phyloP scores from a whole-genome alignment of 2,888 invertebrate species.

The Carcina quercana region DNA sequence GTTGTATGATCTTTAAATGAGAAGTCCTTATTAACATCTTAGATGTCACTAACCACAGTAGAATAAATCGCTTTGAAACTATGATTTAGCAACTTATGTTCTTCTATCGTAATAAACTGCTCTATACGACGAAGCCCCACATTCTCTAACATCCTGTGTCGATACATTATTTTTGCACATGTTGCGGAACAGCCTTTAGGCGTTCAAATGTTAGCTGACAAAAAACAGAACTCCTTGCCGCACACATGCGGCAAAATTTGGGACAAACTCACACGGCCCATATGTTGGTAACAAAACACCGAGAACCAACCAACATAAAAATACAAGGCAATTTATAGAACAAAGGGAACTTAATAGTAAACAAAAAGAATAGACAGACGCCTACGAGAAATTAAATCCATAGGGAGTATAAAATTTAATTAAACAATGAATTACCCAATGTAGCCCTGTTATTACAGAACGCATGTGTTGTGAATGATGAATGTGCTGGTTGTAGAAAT shows the following conservation, averaged over 20 bases:
- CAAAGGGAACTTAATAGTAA: conserved; percentile 26
- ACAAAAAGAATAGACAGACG: conserved; percentile 31
- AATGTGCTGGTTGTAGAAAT: conserved; percentile 51
- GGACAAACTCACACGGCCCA: conserved; percentile 38
- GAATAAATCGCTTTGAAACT: conserved; percentile 38
- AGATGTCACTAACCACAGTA: conserved; percentile 52
- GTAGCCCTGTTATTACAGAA: conserved; percentile 54
- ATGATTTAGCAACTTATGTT: conserved; percentile 2
- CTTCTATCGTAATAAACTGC: conserved; percentile 1
- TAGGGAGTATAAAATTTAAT: conserved; percentile 51
- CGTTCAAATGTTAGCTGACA: conserved; percentile 56
- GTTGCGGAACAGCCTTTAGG: conserved; percentile 39
- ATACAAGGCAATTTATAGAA: conserved; percentile 11
- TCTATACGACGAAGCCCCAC: conserved; percentile 37
- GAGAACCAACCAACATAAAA: conserved; percentile 19
- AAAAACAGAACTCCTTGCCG: conserved; percentile 52
- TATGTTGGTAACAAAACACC: conserved; percentile 20
- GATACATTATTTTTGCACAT: conserved; percentile 54
- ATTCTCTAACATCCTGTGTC: conserved; percentile 39
- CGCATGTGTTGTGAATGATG: conserved; percentile 64
- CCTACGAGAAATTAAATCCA: conserved; percentile 34
- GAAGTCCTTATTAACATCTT: conserved; percentile 27
- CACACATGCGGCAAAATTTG: conserved; percentile 47
- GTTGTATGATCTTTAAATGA: conserved; percentile 51
- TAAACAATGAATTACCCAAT: conserved; percentile 50